A percentile compares a stretch with the other conserved stretches of the same genome.
These are phyloP conservation scores for Vesta saturnalis DNA, from an alignment of 2,888 invertebrate species.

Conservation along the genomic window DNA sequence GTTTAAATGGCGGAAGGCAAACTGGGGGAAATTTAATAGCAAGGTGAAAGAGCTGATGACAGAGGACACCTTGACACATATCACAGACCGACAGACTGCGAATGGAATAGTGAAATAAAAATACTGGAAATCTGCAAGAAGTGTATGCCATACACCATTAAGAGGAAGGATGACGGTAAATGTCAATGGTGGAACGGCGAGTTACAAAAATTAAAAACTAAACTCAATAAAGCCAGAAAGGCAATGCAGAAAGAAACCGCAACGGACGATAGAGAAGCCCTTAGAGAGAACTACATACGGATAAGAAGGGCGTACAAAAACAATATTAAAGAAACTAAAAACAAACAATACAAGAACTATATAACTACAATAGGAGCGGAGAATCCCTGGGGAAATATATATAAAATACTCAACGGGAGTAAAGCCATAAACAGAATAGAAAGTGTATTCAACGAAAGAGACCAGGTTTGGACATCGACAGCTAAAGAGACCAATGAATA, in stretches of 20 bases:
- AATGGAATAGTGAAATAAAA: not conserved
- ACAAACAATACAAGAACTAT: not conserved
- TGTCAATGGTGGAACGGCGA: not conserved
- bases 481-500: not conserved
- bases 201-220: not conserved
- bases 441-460: not conserved
- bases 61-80: not conserved
- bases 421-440: not conserved
- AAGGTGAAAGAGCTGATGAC: not conserved
- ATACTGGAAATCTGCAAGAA: not conserved
- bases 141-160: not conserved
- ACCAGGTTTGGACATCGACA: not conserved
- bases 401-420: not conserved
- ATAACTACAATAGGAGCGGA: not conserved
- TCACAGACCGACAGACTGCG: not conserved
- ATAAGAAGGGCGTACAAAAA: not conserved
- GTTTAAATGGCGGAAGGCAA: not conserved
- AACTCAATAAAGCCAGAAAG: not conserved
- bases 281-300: not conserved
- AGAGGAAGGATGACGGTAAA: not conserved
- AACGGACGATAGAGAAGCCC: not conserved
- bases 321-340: not conserved
- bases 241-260: not conserved
- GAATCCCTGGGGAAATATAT: not conserved
- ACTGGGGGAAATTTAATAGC: not conserved